Percentiles rank a stretch among this genome's conserved stretches.
Conservation (phyloP, 2,888 invertebrate genomes). For the Byasa hedistus region DNA sequence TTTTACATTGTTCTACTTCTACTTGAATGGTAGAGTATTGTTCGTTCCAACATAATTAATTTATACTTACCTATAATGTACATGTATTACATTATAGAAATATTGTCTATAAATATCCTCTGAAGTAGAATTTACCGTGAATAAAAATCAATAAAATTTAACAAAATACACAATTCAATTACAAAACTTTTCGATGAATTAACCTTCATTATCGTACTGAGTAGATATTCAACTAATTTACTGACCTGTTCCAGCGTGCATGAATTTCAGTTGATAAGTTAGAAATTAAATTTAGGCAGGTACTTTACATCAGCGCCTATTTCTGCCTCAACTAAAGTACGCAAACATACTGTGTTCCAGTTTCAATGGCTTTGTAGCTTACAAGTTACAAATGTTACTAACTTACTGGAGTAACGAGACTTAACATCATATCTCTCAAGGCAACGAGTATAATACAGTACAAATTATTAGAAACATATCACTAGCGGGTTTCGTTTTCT, state of each 20-base stretch:
- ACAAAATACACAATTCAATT: no score
- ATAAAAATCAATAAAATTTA: no score
- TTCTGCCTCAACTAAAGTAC: no score
- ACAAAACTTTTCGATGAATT: no score
- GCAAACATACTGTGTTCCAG: no score
- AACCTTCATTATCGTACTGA: no score
- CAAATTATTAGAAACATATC: no score
- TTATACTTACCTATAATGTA: neutral
- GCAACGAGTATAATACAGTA: neutral
- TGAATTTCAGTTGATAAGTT: neutral
- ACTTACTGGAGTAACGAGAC: neutral
- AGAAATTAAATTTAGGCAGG: neutral
- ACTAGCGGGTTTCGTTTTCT: no score
- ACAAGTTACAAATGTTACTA: neutral
- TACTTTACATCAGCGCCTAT: no score
- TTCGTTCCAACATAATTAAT: slow-evolving; percentile 14
- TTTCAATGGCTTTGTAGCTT: neutral
- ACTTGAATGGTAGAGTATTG: slow-evolving; percentile 7
- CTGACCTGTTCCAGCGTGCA: no score
- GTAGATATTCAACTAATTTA: no score
- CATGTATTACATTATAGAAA: neutral
- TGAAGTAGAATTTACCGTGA: no score
- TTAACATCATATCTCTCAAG: neutral
- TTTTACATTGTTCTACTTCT: slow-evolving; percentile 13
- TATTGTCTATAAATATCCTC: neutral